Percentiles rank a stretch among this genome's conserved stretches.
Evolutionary conservation across 2,797 vertebrate species (phyloP).

Genomic region (Catostomus latipinnis): DNA sequence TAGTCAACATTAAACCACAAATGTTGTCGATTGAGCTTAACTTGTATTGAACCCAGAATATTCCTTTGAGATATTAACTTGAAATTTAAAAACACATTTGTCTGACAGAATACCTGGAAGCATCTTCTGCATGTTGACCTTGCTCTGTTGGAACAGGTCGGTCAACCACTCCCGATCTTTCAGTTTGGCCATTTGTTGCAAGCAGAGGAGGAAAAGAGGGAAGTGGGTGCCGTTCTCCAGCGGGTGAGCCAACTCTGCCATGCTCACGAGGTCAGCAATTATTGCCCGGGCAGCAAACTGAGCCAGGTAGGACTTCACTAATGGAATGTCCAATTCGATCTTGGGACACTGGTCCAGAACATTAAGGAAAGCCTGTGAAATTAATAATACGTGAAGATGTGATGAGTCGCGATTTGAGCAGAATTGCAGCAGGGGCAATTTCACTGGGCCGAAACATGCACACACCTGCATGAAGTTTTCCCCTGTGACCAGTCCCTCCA

Average conservation of each 20-base stretch:
- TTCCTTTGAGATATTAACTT: too few species aligned
- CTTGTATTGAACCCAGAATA: too few species aligned
- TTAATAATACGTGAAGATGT: not conserved
- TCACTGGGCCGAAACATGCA: too few species aligned
- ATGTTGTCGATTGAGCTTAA: too few species aligned
- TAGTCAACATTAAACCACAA: too few species aligned
- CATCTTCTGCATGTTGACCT: conserved; percentile 99
- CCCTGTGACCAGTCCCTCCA: conserved; percentile 90
- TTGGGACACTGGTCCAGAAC: conserved; percentile 98
- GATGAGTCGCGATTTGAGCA: not conserved
- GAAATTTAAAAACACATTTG: too few species aligned
- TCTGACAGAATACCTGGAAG: conserved; percentile 84
- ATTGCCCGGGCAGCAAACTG: conserved; percentile 95
- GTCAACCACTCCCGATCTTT: conserved; percentile 96
- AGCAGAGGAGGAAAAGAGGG: conserved; percentile 97
- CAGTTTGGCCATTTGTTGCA: conserved; percentile 95
- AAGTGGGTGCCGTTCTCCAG: conserved; percentile 97
- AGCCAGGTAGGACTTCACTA: conserved; percentile 98
- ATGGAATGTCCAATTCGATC: conserved; percentile 92
- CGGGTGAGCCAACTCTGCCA: conserved; percentile 94
- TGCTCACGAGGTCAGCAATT: conserved; percentile 93
- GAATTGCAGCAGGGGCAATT: not conserved
- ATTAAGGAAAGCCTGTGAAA: conserved; percentile 85
- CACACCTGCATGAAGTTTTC: conserved; percentile 97
- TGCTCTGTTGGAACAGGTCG: conserved; percentile 95